Conservation (phyloP, 2,888 invertebrate species). For the Gortyna flavago region DNA sequence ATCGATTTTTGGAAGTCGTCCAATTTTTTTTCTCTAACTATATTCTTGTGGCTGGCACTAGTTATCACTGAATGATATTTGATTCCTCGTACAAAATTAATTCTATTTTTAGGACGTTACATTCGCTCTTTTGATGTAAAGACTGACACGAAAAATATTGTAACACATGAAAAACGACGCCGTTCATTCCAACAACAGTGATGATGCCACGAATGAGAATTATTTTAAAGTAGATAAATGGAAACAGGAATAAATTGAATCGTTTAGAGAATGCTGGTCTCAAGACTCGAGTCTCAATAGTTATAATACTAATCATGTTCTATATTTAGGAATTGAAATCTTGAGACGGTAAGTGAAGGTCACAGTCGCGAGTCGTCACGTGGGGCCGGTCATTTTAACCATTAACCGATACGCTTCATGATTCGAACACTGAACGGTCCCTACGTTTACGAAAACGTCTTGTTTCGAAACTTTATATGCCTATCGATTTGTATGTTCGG, state of each 20-base stretch:
- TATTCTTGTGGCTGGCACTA: constrained; percentile 83
- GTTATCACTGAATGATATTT: constrained; percentile 85
- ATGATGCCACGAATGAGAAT: constrained; percentile 47
- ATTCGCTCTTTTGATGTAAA: constrained; percentile 71
- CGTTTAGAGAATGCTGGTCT: constrained; percentile 23
- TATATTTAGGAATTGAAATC: constrained; percentile 64
- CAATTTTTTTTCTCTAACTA: constrained; percentile 79
- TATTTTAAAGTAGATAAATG: constrained; percentile 39
- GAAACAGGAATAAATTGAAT: constrained; percentile 38
- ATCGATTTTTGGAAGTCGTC: constrained; percentile 87
- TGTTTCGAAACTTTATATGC: constrained; percentile 49
- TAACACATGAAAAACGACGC: constrained; percentile 50
- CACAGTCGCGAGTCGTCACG: constrained; percentile 73
- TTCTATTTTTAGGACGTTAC: constrained; percentile 84
- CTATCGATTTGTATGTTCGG: constrained; percentile 32
- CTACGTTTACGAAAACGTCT: constrained; percentile 59
- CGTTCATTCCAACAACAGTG: constrained; percentile 40
- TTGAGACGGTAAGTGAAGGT: constrained; percentile 75
- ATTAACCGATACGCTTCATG: constrained; percentile 82
- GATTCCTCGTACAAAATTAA: constrained; percentile 84
- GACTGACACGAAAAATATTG: constrained; percentile 64
- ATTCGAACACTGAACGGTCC: constrained; percentile 68
- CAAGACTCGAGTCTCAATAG: constrained; percentile 33
- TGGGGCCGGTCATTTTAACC: constrained; percentile 77
- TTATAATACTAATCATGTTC: constrained; percentile 55